Percentiles rank a stretch among this genome's conserved stretches.
Conservation (phyloP, 2,888 invertebrate genomes). For the Pheosia tremula region DNA sequence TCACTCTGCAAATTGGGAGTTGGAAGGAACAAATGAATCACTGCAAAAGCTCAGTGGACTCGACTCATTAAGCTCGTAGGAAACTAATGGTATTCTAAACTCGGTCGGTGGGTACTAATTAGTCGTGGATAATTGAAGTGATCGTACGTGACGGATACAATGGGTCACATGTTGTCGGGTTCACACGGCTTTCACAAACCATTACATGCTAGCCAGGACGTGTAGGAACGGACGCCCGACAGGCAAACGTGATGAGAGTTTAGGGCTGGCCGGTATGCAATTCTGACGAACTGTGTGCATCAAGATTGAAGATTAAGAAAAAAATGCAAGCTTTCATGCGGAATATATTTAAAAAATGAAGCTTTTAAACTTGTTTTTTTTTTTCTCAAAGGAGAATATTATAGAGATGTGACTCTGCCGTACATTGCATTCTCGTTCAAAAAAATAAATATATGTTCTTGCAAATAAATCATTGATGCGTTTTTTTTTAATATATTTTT, state of each 20-base stretch:
- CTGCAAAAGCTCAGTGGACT: constrained; percentile 9
- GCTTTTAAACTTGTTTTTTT: no score
- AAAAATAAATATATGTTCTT: background rate
- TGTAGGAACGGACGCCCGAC: constrained; percentile 47
- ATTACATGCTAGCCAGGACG: constrained; percentile 67
- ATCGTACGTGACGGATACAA: constrained; percentile 66
- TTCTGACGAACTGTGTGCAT: constrained; percentile 9
- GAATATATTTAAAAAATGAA: constrained; percentile 1
- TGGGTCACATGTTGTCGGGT: constrained; percentile 57
- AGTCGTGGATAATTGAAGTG: constrained; percentile 63
- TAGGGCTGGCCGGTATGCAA: constrained; percentile 39
- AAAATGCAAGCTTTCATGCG: background rate
- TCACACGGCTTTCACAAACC: constrained; percentile 76
- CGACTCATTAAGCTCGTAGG: constrained; percentile 15
- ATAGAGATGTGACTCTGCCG: no score
- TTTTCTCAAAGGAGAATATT: no score
- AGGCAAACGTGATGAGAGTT: constrained; percentile 31
- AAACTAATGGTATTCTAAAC: constrained; percentile 45
- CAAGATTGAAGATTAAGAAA: constrained; percentile 11
- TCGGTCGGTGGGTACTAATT: constrained; percentile 55
- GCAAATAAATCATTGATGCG: background rate
- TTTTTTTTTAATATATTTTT: background rate
- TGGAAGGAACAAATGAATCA: constrained; percentile 19
- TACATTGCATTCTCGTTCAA: no score
- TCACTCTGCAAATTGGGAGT: constrained; percentile 3